Conservation (phyloP, 2,113 vertebrate species). For the Aptenodytes patagonicus region DNA sequence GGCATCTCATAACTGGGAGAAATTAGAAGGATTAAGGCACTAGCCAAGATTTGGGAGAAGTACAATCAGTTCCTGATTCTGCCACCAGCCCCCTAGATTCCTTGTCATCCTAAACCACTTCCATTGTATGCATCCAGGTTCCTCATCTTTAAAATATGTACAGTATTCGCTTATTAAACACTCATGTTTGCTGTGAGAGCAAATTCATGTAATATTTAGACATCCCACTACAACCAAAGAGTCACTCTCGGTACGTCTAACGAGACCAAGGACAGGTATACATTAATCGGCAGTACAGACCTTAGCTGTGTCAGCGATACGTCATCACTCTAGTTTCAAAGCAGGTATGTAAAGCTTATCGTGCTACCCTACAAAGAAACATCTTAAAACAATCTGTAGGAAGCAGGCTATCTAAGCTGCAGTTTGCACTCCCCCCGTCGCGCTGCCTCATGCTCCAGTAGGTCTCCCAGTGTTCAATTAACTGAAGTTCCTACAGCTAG, state of each 20-base stretch:
- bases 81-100: background rate
- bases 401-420: background rate
- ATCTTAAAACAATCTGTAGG: background rate
- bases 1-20: fast-evolving
- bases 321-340: background rate
- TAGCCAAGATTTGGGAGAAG: background rate
- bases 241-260: background rate
- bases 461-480: background rate
- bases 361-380: background rate
- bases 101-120: background rate
- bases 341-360: background rate
- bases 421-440: too few relatives aligned
- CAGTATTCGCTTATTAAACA: background rate
- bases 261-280: background rate
- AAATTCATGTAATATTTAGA: background rate
- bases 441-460: background rate
- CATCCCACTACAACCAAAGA: background rate
- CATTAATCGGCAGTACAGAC: fast-evolving
- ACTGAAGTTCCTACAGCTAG: background rate
- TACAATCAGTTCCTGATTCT: background rate
- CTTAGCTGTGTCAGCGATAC: background rate
- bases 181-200: background rate
- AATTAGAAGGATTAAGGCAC: background rate
- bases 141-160: background rate
- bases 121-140: background rate